These are phyloP conservation scores for Troglohyphantes excavatus DNA, from an alignment of 2,888 invertebrate genomes.

Conservation along the genomic window DNA sequence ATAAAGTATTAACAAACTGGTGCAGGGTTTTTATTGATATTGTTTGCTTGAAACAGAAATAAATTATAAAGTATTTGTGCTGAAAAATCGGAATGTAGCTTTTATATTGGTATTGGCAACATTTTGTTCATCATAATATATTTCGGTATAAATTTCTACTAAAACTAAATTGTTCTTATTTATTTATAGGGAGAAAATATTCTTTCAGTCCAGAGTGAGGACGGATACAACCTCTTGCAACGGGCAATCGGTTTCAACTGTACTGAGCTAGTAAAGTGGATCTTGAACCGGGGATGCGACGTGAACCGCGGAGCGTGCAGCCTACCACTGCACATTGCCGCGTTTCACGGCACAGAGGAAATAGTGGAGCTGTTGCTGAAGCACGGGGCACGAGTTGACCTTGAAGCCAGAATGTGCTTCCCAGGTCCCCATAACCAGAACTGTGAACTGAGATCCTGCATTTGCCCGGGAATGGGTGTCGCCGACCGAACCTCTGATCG, in stretches of 20 bases:
- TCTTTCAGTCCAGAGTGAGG: slow-evolving; percentile 87
- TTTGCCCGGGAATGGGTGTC: slow-evolving; percentile 55
- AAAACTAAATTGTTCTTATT: no score
- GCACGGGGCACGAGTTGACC: slow-evolving; percentile 88
- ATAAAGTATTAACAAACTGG: no score
- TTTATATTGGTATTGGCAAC: no score
- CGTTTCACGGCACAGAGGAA: slow-evolving; percentile 84
- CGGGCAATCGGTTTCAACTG: slow-evolving; percentile 89
- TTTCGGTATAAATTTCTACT: no score
- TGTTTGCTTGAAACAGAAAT: no score
- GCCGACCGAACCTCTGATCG: slow-evolving; percentile 84
- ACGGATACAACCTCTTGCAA: slow-evolving; percentile 88
- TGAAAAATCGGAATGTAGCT: no score
- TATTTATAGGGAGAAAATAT: slow-evolving; percentile 88
- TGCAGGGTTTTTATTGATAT: no score
- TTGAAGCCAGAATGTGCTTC: slow-evolving; percentile 89
- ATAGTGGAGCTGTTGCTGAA: slow-evolving; percentile 88
- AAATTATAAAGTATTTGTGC: no score
- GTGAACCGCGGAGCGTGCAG: slow-evolving; percentile 89
- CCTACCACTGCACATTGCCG: slow-evolving; percentile 88
- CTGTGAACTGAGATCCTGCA: slow-evolving; percentile 84
- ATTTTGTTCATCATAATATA: no score
- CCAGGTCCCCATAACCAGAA: slow-evolving; percentile 88
- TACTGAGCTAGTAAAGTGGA: slow-evolving; percentile 88
- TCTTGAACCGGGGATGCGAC: slow-evolving; percentile 86